Conservation (phyloP, 2,797 vertebrate genomes). For the Sebastolobus alascanus region DNA sequence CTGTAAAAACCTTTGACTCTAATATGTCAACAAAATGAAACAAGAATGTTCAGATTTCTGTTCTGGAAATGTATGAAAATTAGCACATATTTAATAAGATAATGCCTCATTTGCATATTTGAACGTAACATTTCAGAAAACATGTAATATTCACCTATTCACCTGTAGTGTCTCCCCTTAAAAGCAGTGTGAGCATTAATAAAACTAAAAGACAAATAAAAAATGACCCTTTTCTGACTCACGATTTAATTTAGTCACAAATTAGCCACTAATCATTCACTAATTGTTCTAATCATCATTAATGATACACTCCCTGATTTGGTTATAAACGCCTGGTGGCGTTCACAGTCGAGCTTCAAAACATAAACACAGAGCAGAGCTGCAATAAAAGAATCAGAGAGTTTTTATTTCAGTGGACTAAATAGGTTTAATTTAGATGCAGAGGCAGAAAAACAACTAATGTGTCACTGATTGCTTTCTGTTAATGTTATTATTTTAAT, state of each 20-base stretch:
- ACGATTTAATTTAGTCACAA: slow-evolving; percentile 28
- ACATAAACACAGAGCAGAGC: slow-evolving; percentile 4
- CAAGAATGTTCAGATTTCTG: no score
- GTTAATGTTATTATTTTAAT: neutral
- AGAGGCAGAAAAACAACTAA: neutral
- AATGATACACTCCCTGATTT: slow-evolving; percentile 33
- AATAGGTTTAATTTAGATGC: slow-evolving; percentile 30
- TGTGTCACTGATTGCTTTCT: neutral
- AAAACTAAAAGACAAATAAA: neutral
- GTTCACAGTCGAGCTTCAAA: neutral
- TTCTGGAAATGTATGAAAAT: no score
- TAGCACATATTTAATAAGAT: no score
- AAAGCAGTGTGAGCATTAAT: neutral
- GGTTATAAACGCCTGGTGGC: neutral
- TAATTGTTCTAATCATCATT: slow-evolving; percentile 44
- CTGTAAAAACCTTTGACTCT: no score
- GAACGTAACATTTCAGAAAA: no score
- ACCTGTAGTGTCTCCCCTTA: neutral
- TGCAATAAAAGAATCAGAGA: neutral
- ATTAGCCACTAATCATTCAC: slow-evolving; percentile 33
- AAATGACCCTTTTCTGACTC: neutral
- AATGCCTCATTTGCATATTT: no score
- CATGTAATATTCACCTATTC: no score
- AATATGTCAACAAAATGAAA: no score
- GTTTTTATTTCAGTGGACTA: neutral